Evolutionary conservation across 2,113 vertebrate species (phyloP).

Genomic region (Diglossa brunneiventris): DNA sequence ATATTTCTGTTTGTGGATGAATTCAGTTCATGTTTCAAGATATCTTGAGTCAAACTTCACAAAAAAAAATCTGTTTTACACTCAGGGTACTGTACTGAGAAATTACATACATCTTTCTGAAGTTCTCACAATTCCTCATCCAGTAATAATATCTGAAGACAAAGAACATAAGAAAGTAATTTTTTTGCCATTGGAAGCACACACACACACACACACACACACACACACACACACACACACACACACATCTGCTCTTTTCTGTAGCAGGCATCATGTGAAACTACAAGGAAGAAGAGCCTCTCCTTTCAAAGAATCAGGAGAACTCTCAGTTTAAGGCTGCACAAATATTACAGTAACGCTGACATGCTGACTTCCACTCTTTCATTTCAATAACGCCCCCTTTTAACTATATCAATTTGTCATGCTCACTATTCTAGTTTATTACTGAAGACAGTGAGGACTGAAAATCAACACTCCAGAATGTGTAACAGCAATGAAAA

Average conservation of each 20-base stretch:
- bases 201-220: rapidly evolving
- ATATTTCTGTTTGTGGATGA: neutral
- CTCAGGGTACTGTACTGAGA: neutral
- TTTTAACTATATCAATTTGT: neutral
- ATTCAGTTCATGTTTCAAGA: neutral
- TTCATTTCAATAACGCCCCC: neutral
- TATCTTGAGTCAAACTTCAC: neutral
- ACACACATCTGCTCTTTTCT: neutral
- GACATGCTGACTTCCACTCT: neutral
- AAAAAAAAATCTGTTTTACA: neutral
- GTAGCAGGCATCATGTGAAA: neutral
- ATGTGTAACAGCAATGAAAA: neutral
- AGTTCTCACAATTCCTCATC: neutral
- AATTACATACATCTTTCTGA: neutral
- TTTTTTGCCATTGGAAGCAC: neutral
- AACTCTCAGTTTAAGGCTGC: neutral
- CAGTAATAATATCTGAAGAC: neutral
- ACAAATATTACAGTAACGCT: neutral
- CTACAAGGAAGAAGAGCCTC: neutral
- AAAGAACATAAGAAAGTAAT: neutral
- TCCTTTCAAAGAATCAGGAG: neutral
- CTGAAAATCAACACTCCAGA: neutral
- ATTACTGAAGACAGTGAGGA: neutral
- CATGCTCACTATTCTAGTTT: neutral
- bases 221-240: too few species aligned